Conservation (phyloP, 2,888 invertebrate genomes). For the Sminthurides aquaticus region DNA sequence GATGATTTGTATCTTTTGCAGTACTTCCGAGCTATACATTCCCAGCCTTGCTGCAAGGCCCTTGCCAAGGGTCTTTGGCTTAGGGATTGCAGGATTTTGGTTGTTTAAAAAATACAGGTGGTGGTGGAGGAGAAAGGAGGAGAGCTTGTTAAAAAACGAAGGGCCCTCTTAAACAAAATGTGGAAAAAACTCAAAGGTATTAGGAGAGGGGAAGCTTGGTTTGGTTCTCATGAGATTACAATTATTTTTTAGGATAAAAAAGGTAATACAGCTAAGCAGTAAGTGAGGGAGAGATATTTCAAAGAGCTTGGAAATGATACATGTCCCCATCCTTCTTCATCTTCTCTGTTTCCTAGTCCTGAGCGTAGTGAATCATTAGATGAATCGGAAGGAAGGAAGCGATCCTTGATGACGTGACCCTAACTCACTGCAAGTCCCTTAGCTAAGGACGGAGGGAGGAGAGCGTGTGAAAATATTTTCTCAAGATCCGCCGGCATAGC, state of each 20-base stretch:
- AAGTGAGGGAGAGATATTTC: too few species aligned
- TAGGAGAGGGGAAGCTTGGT: too few species aligned
- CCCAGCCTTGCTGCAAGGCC: too few species aligned
- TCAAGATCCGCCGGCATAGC: conserved; percentile 1
- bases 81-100: too few species aligned
- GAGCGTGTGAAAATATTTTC: conserved; percentile 22
- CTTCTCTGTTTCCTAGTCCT: neutral
- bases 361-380: neutral
- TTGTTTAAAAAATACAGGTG: neutral
- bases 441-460: neutral
- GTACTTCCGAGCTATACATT: too few species aligned
- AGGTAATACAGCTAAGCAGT: too few species aligned
- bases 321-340: too few species aligned
- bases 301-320: too few species aligned
- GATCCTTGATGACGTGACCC: too few species aligned
- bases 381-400: neutral
- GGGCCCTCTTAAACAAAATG: neutral
- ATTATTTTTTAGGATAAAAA: neutral
- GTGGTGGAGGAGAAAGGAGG: neutral
- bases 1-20: neutral
- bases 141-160: neutral
- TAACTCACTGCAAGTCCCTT: too few species aligned
- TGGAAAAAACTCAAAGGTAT: neutral
- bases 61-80: too few species aligned
- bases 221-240: neutral